Base-by-base conservation (phyloP, 1,140 invertebrate genomes). In the Pseudomyrmex sp. region DNA sequence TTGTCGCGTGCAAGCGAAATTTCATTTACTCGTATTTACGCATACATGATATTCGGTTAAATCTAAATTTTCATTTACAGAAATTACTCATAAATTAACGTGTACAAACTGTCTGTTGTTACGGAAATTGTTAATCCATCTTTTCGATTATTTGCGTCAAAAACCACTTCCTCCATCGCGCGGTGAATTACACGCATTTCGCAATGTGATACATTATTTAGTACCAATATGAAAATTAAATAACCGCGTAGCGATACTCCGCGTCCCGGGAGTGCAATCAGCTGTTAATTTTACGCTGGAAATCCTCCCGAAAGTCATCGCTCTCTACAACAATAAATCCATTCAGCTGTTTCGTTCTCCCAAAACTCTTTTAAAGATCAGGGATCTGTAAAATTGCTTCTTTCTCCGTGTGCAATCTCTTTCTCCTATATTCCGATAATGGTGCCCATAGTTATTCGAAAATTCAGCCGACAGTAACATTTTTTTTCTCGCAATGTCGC, bases 321-420 rank as follows among this genome's bases (percentile, higher is more conserved):
- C 10, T 70, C 46, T 69, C 52, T 59, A n/a, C 35, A 15, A 79
- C 4, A 48, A 79, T 52, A 2, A 10, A 79, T 1, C 12, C 10
- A 70, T 79, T 79, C 44, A 79, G 26, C 46, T 26, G 44, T 48
- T 26, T 18, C 7, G 10, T 46, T 26, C 8, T 26, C 8, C 2
- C 23, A 54, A 76, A 66, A 66, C 63, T 65, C 61, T 65, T 35
- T 63, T 23, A 79, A 69, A 79, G 26, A 12, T 10, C 10, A 58
- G 44, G 15, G 46, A 79, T 79, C 65, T 59, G 15, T 70, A 58
- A 68, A 79, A 70, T 79, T 58, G 12, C 2, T 15, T 66, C 18
- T 66, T 77, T 77, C 63, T 58, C 69, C 35, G 35, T 46, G 10
- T 26, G 15, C 18, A 69, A 48, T 46, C 50, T 13, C 18, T 8